Base-by-base conservation (phyloP, 2,797 vertebrate species). In the Brotula barbata region DNA sequence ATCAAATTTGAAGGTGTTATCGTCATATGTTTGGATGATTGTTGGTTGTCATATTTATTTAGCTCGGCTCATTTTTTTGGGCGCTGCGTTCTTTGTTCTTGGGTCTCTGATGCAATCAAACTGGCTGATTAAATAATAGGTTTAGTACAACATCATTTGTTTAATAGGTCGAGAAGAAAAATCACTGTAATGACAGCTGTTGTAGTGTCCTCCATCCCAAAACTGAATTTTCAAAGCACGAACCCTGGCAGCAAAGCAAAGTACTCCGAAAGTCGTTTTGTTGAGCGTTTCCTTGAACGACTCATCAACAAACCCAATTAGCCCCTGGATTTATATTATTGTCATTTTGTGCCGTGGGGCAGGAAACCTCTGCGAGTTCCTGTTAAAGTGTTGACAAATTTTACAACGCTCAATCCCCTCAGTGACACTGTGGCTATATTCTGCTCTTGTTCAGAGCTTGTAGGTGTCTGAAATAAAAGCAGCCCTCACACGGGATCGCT, bases 371-470 rank as follows among this genome's bases (percentile, higher is more conserved):
- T 39, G n/a, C 33, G 25, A 51, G 37, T 47, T 23, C 51, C 43
- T 23, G 22, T 7, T 33, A 9, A 37, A 42, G 45, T 19, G 13
- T 33, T 16, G 31, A 53, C 7, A 17, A 56, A 41, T 51, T 51
- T 57, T 49, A 20, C 52, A 50, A 37, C 15, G 15, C 16, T 75
- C 33, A 28, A 10, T 64, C 58, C 41, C 60, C 40, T 68, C 34
- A 0, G 19, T 33, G 51, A 69, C 58, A 44, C 25, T 39, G 23
- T 50, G 48, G 58, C 72, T 66, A 49, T 65, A 80, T 61, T 51
- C 45, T 28, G 55, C 59, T 63, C 67, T 39, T 44, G 23, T 58
- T 54, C 55, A 44, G 48, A 55, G 36, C 37, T 54, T 74, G 64
- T 53, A 47, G 43, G 43, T 14, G 43, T 45, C 43, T 23, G 12